Percentiles rank a stretch among this genome's conserved stretches.
These are phyloP conservation scores for Adineta ricciae DNA, from an alignment of 2,888 invertebrate species.

Conservation along the genomic window DNA sequence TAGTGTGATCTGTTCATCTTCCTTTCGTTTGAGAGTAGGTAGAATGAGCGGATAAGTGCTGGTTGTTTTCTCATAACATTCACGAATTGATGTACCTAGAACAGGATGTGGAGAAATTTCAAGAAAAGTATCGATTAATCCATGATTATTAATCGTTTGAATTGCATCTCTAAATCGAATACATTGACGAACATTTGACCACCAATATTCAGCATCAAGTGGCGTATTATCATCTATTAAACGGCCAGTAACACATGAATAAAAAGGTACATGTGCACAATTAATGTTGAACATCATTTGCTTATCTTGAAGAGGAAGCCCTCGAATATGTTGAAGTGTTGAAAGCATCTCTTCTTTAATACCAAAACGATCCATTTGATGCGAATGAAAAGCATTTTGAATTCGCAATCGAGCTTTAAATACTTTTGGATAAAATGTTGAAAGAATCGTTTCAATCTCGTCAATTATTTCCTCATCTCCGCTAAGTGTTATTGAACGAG, in stretches of 20 bases:
- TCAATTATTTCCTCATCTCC: conserved; percentile 29
- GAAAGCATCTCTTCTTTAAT: background rate
- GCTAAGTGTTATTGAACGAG: conserved; percentile 34
- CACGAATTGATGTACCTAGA: background rate
- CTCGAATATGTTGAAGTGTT: background rate
- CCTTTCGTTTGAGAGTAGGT: background rate
- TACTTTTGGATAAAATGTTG: conserved; percentile 26
- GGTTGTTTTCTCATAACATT: background rate
- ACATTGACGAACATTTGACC: background rate
- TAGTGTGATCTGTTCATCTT: background rate
- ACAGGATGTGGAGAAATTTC: no score
- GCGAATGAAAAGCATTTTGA: background rate
- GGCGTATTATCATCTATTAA: background rate
- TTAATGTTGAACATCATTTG: background rate
- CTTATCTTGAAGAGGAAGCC: background rate
- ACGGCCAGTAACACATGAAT: background rate
- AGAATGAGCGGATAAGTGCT: background rate
- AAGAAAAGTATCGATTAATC: no score
- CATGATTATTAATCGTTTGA: background rate
- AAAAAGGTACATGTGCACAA: background rate
- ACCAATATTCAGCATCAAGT: background rate
- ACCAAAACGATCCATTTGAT: background rate
- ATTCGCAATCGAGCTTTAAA: background rate
- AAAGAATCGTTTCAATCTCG: background rate
- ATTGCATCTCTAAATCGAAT: background rate